Evolutionary conservation across 2,888 invertebrate species (phyloP).

Genomic region (Ptycholaimellus sp.): DNA sequence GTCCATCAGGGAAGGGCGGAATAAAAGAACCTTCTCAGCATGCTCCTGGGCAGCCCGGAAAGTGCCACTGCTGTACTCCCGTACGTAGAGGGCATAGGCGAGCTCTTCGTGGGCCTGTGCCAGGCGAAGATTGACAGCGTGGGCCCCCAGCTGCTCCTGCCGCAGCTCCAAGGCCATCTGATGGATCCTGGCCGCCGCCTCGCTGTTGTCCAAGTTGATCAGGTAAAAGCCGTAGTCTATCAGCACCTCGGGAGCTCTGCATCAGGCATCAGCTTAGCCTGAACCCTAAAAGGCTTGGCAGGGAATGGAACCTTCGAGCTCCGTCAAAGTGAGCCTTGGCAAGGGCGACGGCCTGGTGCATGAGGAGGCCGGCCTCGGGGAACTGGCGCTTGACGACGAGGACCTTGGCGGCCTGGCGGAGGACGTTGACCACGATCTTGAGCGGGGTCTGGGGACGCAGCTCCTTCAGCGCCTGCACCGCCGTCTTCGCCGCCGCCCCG

Average conservation of each 20-base stretch:
- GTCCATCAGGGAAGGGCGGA: too few relatives aligned
- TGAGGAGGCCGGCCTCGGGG: constrained; percentile 51
- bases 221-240: constrained; percentile 71
- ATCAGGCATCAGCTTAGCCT: too few relatives aligned
- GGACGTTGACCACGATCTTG: constrained; percentile 42
- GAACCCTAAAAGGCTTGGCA: too few relatives aligned
- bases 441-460: too few relatives aligned
- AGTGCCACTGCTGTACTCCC: constrained; percentile 64
- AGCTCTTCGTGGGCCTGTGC: constrained; percentile 72
- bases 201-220: constrained; percentile 59
- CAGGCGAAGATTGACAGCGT: constrained; percentile 61
- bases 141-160: constrained; percentile 50
- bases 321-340: constrained; percentile 2
- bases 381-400: constrained; percentile 70
- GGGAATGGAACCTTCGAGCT: too few relatives aligned
- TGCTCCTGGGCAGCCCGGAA: constrained; percentile 63
- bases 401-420: constrained; percentile 54
- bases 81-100: constrained; percentile 70
- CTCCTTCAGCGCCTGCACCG: not conserved
- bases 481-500: too few relatives aligned
- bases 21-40: too few relatives aligned
- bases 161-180: constrained; percentile 49
- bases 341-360: constrained; percentile 30
- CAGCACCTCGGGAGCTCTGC: constrained; percentile 56
- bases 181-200: constrained; percentile 59